phyloP scores from a whole-genome alignment of 2,113 vertebrate genomes.

The Pyrgilauda ruficollis region DNA sequence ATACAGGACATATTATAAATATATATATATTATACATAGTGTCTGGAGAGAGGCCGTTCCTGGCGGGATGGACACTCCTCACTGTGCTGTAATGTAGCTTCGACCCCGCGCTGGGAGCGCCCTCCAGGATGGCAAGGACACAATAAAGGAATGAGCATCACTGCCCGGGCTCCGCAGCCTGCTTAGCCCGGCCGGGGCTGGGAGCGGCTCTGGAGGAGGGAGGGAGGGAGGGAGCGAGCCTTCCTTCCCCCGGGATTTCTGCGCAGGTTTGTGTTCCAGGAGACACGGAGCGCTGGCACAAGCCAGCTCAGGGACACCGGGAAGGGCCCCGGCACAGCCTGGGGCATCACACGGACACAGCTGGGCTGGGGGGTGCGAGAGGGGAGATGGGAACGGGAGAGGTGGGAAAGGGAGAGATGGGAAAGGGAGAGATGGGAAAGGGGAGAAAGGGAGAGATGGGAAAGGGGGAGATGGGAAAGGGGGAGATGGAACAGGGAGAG shows the following conservation, averaged over 20 bases:
- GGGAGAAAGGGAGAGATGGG: not conserved
- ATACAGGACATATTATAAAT: conserved; percentile 76
- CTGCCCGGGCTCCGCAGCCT: not conserved
- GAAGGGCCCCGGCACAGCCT: fast-evolving
- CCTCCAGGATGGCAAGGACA: conserved; percentile 18
- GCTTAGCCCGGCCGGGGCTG: not conserved
- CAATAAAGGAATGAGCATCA: conserved; percentile 80
- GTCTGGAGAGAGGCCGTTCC: conserved; percentile 12
- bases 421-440: not conserved
- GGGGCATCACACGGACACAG: fast-evolving
- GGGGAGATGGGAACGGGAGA: not conserved
- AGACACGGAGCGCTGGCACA: fast-evolving
- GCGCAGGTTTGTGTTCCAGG: fast-evolving
- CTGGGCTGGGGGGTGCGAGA: not conserved
- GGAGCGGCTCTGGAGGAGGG: not conserved
- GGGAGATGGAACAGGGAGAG: no score
- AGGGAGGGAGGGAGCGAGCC: not conserved
- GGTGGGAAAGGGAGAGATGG: no score
- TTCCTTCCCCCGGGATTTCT: not conserved
- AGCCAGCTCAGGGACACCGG: not conserved
- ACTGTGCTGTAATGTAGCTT: conserved; percentile 38
- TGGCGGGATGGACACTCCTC: conserved; percentile 57
- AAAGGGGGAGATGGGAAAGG: no score
- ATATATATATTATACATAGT: conserved; percentile 71
- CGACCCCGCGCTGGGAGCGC: not conserved